Percentiles rank a stretch among this genome's conserved stretches.
Conservation (phyloP, 2,113 vertebrate genomes). For the Laticauda colubrina region DNA sequence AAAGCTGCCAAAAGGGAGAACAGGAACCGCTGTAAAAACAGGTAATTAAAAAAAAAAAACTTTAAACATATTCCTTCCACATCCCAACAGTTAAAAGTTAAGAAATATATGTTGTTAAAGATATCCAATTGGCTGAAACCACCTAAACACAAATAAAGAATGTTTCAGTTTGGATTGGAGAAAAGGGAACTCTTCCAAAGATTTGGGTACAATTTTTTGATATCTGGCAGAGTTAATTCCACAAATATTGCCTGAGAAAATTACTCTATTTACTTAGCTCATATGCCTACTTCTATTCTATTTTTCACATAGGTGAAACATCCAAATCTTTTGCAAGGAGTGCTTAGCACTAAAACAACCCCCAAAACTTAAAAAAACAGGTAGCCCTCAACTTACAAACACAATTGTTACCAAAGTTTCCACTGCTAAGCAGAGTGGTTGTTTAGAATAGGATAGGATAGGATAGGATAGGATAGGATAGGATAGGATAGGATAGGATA, state of each 20-base stretch:
- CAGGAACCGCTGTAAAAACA: background rate
- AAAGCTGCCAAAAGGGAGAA: background rate
- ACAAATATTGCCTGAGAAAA: background rate
- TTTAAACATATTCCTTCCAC: background rate
- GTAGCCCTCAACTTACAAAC: background rate
- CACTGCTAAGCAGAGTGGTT: background rate
- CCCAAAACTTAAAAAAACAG: background rate
- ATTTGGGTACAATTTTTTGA: background rate
- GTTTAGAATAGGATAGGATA: too few species aligned
- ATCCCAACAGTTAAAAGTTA: background rate
- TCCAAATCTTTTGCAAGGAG: background rate
- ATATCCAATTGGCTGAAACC: background rate
- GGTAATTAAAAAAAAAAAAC: background rate
- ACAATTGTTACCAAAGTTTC: background rate
- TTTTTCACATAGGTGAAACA: background rate
- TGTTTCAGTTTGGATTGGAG: background rate
- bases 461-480: too few species aligned
- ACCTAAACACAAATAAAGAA: too few species aligned
- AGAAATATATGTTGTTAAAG: background rate
- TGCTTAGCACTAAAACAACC: background rate
- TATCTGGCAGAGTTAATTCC: background rate
- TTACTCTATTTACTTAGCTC: background rate
- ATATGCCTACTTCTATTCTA: background rate
- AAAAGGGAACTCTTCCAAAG: too few species aligned
- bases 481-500: too few species aligned